Evolutionary conservation across 2,113 vertebrate species (phyloP), one percentile per base, ranked within the genome.

Genomic region (Platysteira castanea): DNA sequence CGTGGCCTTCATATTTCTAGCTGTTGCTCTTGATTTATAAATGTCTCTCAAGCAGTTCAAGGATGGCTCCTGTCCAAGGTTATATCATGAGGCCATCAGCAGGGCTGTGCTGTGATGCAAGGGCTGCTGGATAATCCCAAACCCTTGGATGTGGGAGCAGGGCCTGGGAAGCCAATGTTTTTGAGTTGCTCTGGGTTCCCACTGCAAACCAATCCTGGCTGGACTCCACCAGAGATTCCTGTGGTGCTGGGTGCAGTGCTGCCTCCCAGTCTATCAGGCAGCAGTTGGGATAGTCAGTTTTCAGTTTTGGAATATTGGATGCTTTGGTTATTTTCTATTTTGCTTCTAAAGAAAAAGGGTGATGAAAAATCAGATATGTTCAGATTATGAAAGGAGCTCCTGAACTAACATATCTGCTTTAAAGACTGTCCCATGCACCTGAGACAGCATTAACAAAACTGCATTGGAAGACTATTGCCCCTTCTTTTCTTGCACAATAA

Each of bases 61-160:
- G 85, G 80, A 18, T 92, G 95, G 93, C 91, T 96, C 61, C 52
- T 44, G 64, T 65, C 94, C 95, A 97, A 49, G 80, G 44, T 52
- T 60, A 19, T 37, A 35, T 81, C 91, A 71, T 2, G 11, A 30
- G 56, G 24, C 73, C 42, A 37, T 81, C 83, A 67, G 0, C 76
- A 44, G 69, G 68, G 60, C 86, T 75, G 71, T 53, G 90, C 88
- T 2, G 1, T 95, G 91, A 93, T 89, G 89, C 86, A 92, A 95
- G 80, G 47, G 35, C 76, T 74, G 80, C 60, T 64, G 87, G 47
- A 91, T 52, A 44, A 91, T 78, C 69, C 89, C 46, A 75, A 59
- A n/a, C 19, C 65, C 31, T 87, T 68, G 86, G 76, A 56, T 49
- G 80, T 71, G 83, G 77, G 64, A 92, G 69, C 84, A 64, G 60